A percentile compares a stretch with the other conserved stretches of the same genome.
Conservation (phyloP, 2,113 vertebrate genomes). For the cat (Felis catus) region F.catus_Fca126_mat1.0 CM031412.1:163909501-163910000, state of each 20-base stretch:
- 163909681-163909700: neutral
- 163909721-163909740: neutral
- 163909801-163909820: neutral
- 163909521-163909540: neutral
- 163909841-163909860: neutral
- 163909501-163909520: neutral
- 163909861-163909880: neutral
- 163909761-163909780: neutral
- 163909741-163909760: neutral
- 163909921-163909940: neutral
- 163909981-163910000: neutral
- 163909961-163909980: neutral
- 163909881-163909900: neutral
- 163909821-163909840: neutral
- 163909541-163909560: neutral
- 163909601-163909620: neutral
- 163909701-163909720: neutral
- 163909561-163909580: neutral
- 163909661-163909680: neutral
- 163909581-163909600: fast-evolving
- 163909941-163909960: neutral
- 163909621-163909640: neutral
- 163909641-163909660: neutral
- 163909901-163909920: constrained; percentile 16
- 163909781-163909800: neutral